Base-by-base conservation (phyloP, 2,888 invertebrate species). In the Drosophila mimica region DNA sequence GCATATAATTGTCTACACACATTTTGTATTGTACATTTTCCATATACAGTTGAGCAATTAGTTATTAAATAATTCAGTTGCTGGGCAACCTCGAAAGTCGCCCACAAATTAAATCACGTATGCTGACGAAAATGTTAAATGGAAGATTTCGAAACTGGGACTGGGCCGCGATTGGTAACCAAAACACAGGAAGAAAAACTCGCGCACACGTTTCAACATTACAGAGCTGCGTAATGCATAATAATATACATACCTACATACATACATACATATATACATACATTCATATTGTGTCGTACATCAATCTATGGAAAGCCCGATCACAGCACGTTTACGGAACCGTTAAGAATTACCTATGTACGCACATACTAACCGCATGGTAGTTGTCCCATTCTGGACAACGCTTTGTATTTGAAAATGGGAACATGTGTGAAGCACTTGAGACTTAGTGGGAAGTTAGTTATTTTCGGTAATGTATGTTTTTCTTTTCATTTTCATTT, bases 141-240 rank as follows among this genome's bases (percentile, higher is more conserved):
- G 49, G 46, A 59, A 73, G 63, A 79, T 79, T 79, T 79, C 52
- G 73, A 79, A 79, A 79, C 34, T 73, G 83, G 77, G 84, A 87
- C 84, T 85, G 83, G 85, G 85, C 53, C 87, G 67, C 71, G 72
- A 84, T 85, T 85, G 79, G 77, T 83, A 85, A 81, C 38, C 84
- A 74, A 73, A 68, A 68, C 87, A 73, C 80, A 84, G 84, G 84
- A 85, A 83, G 77, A 77, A 76, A 46, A 74, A 79, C 33, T 72
- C 71, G 70, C 79, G 40, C 73, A 76, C 75, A 84, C 81, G 87
- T 84, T 77, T 59, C 73, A 49, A 69, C 60, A 69, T 70, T 48
- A 34, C 49, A 70, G 13, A 61, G 81, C 74, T 81, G 82, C 75
- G 86, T 73, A 86, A 74, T 79, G 84, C 86, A 86, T 85, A 85